phyloP scores from a whole-genome alignment of 2,888 invertebrate species.

The Agrilus biguttatus region DNA sequence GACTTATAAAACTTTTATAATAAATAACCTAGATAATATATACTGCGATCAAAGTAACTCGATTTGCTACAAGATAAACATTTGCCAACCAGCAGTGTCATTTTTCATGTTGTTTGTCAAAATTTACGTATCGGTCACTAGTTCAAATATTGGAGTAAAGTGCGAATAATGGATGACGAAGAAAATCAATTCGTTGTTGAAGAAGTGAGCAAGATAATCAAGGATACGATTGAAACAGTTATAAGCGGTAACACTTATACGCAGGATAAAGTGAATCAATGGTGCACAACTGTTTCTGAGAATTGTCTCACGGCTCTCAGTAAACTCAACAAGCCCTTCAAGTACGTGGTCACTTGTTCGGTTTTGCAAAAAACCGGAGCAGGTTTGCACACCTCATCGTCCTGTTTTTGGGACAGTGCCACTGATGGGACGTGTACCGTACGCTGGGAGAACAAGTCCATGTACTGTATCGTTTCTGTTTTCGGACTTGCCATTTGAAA shows the following conservation, averaged over 20 bases:
- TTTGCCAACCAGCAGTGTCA: no score
- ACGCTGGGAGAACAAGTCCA: conserved; percentile 76
- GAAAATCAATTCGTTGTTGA: conserved; percentile 48
- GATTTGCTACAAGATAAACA: no score
- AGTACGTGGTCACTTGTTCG: conserved; percentile 70
- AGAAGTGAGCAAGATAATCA: conserved; percentile 60
- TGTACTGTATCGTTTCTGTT: conserved; percentile 73
- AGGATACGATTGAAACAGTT: conserved; percentile 58
- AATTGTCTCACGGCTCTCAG: conserved; percentile 56
- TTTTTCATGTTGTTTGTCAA: no score
- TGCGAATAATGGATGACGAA: conserved; percentile 26
- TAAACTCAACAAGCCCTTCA: conserved; percentile 66
- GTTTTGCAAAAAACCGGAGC: conserved; percentile 77
- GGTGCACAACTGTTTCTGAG: conserved; percentile 66
- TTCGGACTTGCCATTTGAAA: conserved; percentile 51
- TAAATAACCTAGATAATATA: no score
- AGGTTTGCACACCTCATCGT: conserved; percentile 68
- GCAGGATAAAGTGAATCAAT: conserved; percentile 50
- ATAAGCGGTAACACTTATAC: conserved; percentile 59
- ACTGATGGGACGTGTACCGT: conserved; percentile 72
- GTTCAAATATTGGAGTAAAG: no score
- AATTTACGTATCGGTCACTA: no score
- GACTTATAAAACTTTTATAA: no score
- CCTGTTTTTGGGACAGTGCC: conserved; percentile 71
- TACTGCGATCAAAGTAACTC: no score